Evolutionary conservation across 2,113 vertebrate species (phyloP).

Genomic region (Ia io): DNA sequence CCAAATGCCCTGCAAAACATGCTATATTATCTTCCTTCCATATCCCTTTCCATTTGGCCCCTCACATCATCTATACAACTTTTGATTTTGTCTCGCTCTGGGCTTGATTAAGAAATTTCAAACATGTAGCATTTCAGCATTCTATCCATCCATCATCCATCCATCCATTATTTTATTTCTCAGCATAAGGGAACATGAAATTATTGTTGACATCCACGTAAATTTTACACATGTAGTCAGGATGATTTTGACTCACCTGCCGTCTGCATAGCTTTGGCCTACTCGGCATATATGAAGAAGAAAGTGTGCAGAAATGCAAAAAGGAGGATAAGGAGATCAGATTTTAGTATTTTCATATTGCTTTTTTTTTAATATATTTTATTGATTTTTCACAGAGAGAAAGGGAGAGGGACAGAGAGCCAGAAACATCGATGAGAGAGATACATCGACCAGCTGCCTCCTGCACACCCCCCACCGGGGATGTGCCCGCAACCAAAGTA

Average conservation of each 20-base stretch:
- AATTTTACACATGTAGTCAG: neutral
- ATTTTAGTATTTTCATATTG: neutral
- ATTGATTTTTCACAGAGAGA: too few relatives aligned
- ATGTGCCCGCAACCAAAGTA: too few relatives aligned
- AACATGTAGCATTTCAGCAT: neutral
- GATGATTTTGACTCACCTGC: neutral
- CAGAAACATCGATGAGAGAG: too few relatives aligned
- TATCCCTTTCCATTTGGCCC: neutral
- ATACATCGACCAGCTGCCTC: too few relatives aligned
- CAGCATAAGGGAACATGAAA: neutral
- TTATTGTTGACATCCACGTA: neutral
- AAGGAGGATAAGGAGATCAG: neutral
- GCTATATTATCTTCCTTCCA: neutral
- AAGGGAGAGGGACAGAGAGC: too few relatives aligned
- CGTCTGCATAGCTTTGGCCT: neutral
- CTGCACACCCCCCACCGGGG: too few relatives aligned
- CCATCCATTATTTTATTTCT: neutral
- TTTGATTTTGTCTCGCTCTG: neutral
- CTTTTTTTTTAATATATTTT: too few relatives aligned
- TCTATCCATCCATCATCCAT: neutral
- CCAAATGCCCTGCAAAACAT: neutral
- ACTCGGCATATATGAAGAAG: neutral
- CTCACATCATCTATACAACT: neutral
- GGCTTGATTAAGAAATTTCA: neutral
- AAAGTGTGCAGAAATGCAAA: neutral